Base-by-base conservation (phyloP, 2,113 vertebrate species). In the Hippocampus mohnikei region DNA sequence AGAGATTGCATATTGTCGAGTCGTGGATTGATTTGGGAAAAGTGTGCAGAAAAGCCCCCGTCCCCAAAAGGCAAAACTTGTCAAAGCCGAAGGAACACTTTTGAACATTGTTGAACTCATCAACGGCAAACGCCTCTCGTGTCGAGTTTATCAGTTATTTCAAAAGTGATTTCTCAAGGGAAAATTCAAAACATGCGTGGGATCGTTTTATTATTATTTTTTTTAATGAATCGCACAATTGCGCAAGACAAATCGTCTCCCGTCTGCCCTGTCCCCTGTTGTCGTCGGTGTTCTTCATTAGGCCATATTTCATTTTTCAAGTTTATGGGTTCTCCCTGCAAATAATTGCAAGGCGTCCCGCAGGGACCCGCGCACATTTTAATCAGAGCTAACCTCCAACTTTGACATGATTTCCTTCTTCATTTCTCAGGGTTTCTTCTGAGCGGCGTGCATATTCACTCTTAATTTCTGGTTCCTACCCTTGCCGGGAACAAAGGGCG, bases 211-310 rank as follows among this genome's bases (percentile, higher is more conserved):
- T 25, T 23, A 0, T 50, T 53, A 11, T 8, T 25, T 25, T 60
- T 52, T 52, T 80, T 79, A 11, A 78, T 87, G 37, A 90, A 85
- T 87, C 70, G 76, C 55, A 71, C 79, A 84, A 88, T 90, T 89
- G 86, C 85, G 70, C 66, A 69, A 79, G 75, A 84, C 76, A 79
- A 85, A 81, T 69, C 1, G 5, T 10, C 73, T 81, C 71, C 86
- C 77, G 84, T 13, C 83, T 84, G 20, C n/a, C 48, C 52, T 78
- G 74, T 84, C 61, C 71, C 72, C 55, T n/a, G 11, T 55, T 41
- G 61, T 65, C 69, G 70, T 64, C 74, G 74, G 87, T 86, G 84
- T 85, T 87, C 84, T 90, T 92, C 86, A 89, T 91, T 90, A 89
- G 75, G 48, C 63, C 21, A 8, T 60, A 81, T 85, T 91, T 85